Evolutionary conservation across 2,113 vertebrate species (phyloP).

Genomic region (Puntigrus tetrazona): DNA sequence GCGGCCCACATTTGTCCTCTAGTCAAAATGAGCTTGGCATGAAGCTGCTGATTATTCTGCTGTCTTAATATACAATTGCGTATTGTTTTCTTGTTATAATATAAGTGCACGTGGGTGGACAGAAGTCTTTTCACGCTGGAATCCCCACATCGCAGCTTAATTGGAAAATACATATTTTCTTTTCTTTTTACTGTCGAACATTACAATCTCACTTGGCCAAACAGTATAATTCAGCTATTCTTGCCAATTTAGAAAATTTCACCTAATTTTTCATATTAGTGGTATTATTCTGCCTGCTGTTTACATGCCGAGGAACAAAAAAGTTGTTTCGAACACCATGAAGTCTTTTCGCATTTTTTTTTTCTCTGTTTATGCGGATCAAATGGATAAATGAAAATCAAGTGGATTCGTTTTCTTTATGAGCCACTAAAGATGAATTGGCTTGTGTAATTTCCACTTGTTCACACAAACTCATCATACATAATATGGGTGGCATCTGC

Average conservation of each 20-base stretch:
- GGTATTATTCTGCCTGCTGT: neutral
- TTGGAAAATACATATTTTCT: constrained; percentile 24
- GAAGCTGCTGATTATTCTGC: constrained; percentile 15
- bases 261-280: neutral
- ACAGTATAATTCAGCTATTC: neutral
- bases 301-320: constrained; percentile 9
- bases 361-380: constrained; percentile 13
- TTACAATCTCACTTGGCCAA: neutral
- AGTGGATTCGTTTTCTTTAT: constrained; percentile 24
- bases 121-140: constrained; percentile 1
- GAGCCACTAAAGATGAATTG: constrained; percentile 39
- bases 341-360: neutral
- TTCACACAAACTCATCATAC: constrained; percentile 45
- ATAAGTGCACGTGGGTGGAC: constrained; percentile 21
- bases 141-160: neutral
- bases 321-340: neutral
- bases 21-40: constrained; percentile 56
- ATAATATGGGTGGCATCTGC: constrained; percentile 30
- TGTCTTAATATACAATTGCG: constrained; percentile 14
- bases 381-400: constrained; percentile 18
- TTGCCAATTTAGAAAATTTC: neutral
- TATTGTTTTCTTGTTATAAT: constrained; percentile 34
- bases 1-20: constrained; percentile 53
- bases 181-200: neutral
- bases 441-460: constrained; percentile 40